Evolutionary conservation across 2,113 vertebrate genomes (phyloP).

Genomic region (Peucedramus taeniatus): DNA sequence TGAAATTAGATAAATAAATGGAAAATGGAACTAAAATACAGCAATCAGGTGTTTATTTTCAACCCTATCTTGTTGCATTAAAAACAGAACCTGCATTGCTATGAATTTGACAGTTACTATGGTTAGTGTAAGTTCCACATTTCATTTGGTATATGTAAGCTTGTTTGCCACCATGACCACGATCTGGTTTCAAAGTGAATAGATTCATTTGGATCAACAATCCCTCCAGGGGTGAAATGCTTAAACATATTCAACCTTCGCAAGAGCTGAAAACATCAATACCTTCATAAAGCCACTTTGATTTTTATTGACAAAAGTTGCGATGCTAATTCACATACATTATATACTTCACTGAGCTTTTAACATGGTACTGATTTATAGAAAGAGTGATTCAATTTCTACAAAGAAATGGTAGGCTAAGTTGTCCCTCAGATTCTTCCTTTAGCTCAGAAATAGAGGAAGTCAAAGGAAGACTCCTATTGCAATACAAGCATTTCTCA

Average conservation of each 20-base stretch:
- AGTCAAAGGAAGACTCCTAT: conserved; percentile 10
- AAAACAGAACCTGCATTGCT: not conserved
- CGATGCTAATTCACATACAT: conserved; percentile 70
- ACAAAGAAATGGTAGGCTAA: conserved; percentile 20
- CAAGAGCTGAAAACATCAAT: conserved; percentile 70
- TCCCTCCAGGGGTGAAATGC: conserved; percentile 57
- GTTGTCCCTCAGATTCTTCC: conserved; percentile 5
- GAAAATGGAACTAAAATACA: not conserved
- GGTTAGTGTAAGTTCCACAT: not conserved
- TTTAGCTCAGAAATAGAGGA: not conserved
- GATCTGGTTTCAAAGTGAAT: conserved; percentile 64
- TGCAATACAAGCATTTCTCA: conserved; percentile 15
- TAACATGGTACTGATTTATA: conserved; percentile 72
- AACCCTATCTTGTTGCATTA: not conserved
- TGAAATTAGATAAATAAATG: not conserved
- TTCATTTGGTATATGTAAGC: not conserved
- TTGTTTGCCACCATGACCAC: conserved; percentile 23
- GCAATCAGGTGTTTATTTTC: not conserved
- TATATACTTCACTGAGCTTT: conserved; percentile 72
- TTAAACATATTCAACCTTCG: conserved; percentile 69
- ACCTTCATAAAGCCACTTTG: conserved; percentile 74
- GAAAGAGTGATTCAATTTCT: conserved; percentile 61
- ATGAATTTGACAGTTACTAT: not conserved
- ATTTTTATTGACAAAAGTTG: conserved; percentile 71
- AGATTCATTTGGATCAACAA: conserved; percentile 66